A percentile compares a stretch with the other conserved stretches of the same genome.
Evolutionary conservation across 2,113 vertebrate species (phyloP).

Genomic region (Lamprotornis superbus): DNA sequence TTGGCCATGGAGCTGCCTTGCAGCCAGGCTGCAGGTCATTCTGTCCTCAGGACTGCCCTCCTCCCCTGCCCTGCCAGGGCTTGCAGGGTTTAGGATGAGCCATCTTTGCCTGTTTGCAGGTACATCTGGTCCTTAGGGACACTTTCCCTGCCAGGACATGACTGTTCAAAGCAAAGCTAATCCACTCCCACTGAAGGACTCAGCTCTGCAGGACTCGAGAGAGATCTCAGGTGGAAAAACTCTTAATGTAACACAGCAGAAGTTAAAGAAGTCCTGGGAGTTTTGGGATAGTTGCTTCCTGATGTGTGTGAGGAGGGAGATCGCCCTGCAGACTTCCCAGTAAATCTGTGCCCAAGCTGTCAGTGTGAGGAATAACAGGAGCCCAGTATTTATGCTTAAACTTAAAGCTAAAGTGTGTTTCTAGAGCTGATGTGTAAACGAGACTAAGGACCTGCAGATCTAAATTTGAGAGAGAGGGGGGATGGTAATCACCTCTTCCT

Average conservation of each 20-base stretch:
- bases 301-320: neutral
- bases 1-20: fast-evolving
- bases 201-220: neutral
- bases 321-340: neutral
- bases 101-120: neutral
- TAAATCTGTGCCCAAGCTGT: neutral
- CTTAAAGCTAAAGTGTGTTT: neutral
- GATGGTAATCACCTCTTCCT: neutral
- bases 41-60: neutral
- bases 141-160: neutral
- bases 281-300: neutral
- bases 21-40: neutral
- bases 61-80: neutral
- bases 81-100: neutral
- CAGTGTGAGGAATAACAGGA: neutral
- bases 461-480: neutral
- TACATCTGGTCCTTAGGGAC: neutral
- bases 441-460: neutral
- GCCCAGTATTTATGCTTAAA: neutral
- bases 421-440: neutral
- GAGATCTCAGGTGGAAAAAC: neutral
- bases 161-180: neutral
- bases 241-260: neutral
- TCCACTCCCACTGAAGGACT: fast-evolving
- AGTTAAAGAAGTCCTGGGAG: neutral